Evolutionary conservation across 1,140 invertebrate genomes (phyloP).

Genomic region (Pteromalus puparum): DNA sequence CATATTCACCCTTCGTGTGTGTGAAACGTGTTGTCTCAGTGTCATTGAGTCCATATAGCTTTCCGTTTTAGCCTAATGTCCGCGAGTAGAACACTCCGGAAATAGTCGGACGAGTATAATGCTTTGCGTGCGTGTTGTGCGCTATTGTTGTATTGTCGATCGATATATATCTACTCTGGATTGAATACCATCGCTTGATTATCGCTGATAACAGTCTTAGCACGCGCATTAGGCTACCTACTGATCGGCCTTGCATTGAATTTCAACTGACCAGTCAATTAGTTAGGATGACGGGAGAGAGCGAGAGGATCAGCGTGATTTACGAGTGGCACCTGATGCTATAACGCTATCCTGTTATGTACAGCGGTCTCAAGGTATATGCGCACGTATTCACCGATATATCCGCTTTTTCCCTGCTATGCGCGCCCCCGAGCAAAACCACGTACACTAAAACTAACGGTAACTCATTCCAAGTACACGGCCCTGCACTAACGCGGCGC

Average conservation of each 20-base stretch:
- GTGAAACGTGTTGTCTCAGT: not conserved
- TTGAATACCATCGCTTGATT: conserved; percentile 43
- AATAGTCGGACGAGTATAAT: not conserved
- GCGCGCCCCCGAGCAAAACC: no score
- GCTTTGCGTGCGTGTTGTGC: not conserved
- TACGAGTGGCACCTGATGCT: not conserved
- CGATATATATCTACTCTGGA: not conserved
- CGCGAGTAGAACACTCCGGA: not conserved
- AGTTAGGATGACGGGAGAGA: not conserved
- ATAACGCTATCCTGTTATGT: not conserved
- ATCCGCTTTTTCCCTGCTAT: not conserved
- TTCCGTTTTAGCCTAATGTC: no score
- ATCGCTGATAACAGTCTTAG: conserved; percentile 32
- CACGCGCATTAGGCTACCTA: conserved; percentile 7
- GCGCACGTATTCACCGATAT: not conserved
- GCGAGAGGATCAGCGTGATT: not conserved
- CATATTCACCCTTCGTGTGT: not conserved
- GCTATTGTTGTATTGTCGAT: not conserved
- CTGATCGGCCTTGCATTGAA: conserved; percentile 23
- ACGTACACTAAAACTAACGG: not conserved
- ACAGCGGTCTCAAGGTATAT: not conserved
- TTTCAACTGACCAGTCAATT: conserved; percentile 29
- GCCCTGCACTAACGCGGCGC: not conserved
- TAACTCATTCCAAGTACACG: not conserved
- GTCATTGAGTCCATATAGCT: no score